Conservation (phyloP, 30 jellyfish, hydroid and myxozoan genomes). For the Aurelia aurita complex sp. Pacific region DNA sequence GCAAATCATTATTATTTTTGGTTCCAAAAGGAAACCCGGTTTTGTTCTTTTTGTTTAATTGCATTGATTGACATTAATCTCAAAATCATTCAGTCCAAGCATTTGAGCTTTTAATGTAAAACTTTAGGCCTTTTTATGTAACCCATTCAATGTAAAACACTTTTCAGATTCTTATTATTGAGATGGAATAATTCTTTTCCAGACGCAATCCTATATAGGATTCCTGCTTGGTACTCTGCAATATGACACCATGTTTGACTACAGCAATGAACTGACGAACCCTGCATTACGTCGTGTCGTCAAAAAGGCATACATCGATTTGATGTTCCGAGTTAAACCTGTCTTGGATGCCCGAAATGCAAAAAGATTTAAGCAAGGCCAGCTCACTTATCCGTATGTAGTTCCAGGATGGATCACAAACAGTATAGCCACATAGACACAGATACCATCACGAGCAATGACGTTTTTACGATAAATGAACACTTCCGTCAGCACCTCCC, state of each 20-base stretch:
- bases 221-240: slow-evolving; percentile 51
- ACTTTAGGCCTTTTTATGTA: too few relatives aligned
- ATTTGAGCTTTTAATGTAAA: too few relatives aligned
- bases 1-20: too few relatives aligned
- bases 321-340: slow-evolving; percentile 47
- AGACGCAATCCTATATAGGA: slow-evolving; percentile 60
- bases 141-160: too few relatives aligned
- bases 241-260: slow-evolving; percentile 73
- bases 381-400: slow-evolving; percentile 68
- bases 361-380: slow-evolving; percentile 27
- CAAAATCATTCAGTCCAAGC: too few relatives aligned
- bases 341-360: slow-evolving; percentile 41
- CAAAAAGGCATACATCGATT: slow-evolving; percentile 2
- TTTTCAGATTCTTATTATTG: too few relatives aligned
- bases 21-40: too few relatives aligned
- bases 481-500: too few relatives aligned
- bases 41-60: too few relatives aligned
- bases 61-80: too few relatives aligned
- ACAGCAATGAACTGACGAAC: slow-evolving; percentile 39
- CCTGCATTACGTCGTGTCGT: slow-evolving; percentile 39
- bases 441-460: too few relatives aligned
- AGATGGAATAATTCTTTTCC: not conserved
- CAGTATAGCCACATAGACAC: slow-evolving; percentile 54
- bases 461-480: too few relatives aligned
- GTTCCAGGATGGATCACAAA: slow-evolving; percentile 80